Evolutionary conservation across 1,140 invertebrate species (phyloP).

Genomic region (Drosophila miranda): DNA sequence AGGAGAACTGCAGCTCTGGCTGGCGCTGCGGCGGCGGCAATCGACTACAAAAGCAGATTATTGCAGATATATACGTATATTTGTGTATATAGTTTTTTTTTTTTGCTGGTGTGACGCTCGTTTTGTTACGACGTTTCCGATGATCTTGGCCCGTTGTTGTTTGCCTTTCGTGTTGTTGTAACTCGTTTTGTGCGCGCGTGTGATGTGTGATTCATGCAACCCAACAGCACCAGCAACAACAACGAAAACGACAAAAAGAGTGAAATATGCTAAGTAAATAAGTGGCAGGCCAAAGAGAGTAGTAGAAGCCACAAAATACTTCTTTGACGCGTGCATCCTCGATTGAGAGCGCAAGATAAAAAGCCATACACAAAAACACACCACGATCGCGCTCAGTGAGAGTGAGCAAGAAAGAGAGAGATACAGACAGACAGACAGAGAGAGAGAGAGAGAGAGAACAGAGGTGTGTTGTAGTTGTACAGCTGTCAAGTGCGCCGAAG

Average conservation of each 20-base stretch:
- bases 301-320: constrained; percentile 17
- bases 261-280: constrained; percentile 61
- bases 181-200: constrained; percentile 71
- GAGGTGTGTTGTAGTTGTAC: constrained; percentile 26
- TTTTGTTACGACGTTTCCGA: constrained; percentile 59
- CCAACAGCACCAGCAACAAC: constrained; percentile 17
- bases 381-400: constrained; percentile 7
- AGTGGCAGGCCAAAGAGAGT: constrained; percentile 27
- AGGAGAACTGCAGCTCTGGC: constrained; percentile 2
- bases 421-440: constrained; percentile 36
- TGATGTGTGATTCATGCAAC: constrained; percentile 72
- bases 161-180: constrained; percentile 53
- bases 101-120: constrained; percentile 5
- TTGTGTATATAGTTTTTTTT: constrained; percentile 21
- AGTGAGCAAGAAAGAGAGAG: constrained; percentile 28
- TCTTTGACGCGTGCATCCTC: constrained; percentile 39
- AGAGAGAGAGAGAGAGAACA: constrained; percentile 29
- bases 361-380: too few species aligned
- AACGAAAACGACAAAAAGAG: constrained; percentile 48
- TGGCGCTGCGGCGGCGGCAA: constrained; percentile 2
- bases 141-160: constrained; percentile 69
- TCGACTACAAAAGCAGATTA: too few species aligned
- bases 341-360: constrained; percentile 16
- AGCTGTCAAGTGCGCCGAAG: constrained; percentile 59
- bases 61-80: too few species aligned